Evolutionary conservation across 2,797 vertebrate species (phyloP), one percentile per base, ranked within the genome.

Genomic region (Semaprochilodus insignis): DNA sequence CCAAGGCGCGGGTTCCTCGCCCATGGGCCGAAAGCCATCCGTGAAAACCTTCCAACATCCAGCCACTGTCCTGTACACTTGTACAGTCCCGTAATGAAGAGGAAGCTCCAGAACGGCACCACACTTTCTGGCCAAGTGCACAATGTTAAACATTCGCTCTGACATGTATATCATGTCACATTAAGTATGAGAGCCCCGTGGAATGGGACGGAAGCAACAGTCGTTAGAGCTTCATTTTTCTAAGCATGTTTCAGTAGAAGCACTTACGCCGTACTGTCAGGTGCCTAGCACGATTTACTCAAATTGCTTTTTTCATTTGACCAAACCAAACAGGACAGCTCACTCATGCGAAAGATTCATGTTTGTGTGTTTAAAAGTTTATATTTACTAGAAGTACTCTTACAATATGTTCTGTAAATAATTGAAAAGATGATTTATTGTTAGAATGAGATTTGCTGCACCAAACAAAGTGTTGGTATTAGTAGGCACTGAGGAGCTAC

Each of bases 141-240:
- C 52, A 80, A 73, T 70, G 71, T 83, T 72, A 78, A 82, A 73
- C 66, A 88, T 88, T 81, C 17, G 65, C 51, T 85, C 81, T 83
- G 85, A 86, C 82, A 67, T 65, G 21, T 36, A 23, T 71, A 63
- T 86, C 77, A 73, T 25, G 17, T 82, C 71, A n/a, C 34, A 72
- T 87, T 70, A 86, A 57, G 74, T 44, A 17, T 23, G 34, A 62
- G 31, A 69, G 55, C 13, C 1, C 21, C 57, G 57, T 77, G n/a
- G 72, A 74, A 52, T 25, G 14, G 48, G 59, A 72, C 73, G 21
- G 73, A 81, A 59, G 23, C 63, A 80, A 73, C 62, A 16, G 54
- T 59, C 40, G 36, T 62, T 59, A 51, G 78, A 55, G 54, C 44
- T 77, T 36, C 31, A 19, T 66, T 71, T 79, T 81, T 60, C 25